These are phyloP conservation scores for Trachops cirrhosus DNA, from an alignment of 2,797 vertebrate species.

Conservation along the genomic window DNA sequence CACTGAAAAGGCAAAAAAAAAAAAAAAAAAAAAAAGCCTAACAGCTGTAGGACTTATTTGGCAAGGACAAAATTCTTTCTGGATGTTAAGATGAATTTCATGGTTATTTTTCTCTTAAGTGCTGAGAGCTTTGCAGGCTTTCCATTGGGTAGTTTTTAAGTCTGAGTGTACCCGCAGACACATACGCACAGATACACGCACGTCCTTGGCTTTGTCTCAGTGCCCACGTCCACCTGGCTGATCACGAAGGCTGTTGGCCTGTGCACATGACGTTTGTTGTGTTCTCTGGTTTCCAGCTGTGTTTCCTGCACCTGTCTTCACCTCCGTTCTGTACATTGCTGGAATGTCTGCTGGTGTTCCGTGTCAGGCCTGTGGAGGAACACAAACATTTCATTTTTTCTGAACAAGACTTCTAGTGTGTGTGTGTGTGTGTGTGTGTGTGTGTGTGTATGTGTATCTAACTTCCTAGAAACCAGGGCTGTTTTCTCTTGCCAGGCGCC, in stretches of 20 bases:
- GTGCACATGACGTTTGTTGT: accelerated
- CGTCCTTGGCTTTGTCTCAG: not conserved
- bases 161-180: accelerated
- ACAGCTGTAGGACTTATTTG: not conserved
- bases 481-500: conserved; percentile 84
- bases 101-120: conserved; percentile 39
- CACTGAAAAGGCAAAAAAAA: not conserved
- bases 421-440: conserved; percentile 12
- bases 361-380: conserved; percentile 74
- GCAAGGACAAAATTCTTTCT: conserved; percentile 15
- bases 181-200: not conserved
- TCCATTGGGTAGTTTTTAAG: not conserved
- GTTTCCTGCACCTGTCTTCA: conserved; percentile 71
- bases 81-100: not conserved
- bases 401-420: conserved; percentile 58
- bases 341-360: conserved; percentile 74
- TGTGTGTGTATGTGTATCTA: conserved; percentile 41
- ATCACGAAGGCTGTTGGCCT: accelerated
- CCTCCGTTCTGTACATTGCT: conserved; percentile 61
- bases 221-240: not conserved
- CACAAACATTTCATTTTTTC: conserved; percentile 78
- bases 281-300: not conserved
- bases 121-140: not conserved
- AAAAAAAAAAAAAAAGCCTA: not conserved
- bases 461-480: conserved; percentile 80